These are phyloP conservation scores for Venturia canescens DNA, from an alignment of 1,140 invertebrate species.

Conservation along the genomic window DNA sequence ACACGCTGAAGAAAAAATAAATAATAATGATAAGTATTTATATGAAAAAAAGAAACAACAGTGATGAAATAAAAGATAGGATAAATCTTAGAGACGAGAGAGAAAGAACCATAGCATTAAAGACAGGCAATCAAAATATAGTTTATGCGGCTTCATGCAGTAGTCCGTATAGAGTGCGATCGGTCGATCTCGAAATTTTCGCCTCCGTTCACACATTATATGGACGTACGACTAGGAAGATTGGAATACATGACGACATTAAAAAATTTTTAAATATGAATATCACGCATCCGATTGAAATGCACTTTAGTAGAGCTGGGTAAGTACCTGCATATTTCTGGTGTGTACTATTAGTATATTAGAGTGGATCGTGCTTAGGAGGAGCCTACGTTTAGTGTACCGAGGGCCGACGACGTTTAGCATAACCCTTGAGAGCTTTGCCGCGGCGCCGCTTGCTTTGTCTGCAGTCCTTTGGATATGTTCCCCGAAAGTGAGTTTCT, in stretches of 20 bases:
- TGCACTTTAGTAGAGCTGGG: slow-evolving; percentile 70
- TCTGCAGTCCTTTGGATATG: neutral
- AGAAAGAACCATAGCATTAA: slow-evolving; percentile 59
- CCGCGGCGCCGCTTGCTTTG: neutral
- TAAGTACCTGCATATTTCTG: slow-evolving; percentile 75
- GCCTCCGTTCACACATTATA: slow-evolving; percentile 31
- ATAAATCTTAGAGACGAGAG: slow-evolving; percentile 25
- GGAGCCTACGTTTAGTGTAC: no score
- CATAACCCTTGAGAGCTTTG: neutral
- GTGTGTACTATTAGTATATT: no score
- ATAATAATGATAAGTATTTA: neutral
- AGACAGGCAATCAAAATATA: slow-evolving; percentile 70
- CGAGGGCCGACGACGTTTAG: slow-evolving; percentile 8
- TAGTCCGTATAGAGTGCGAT: slow-evolving; percentile 28
- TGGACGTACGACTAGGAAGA: neutral
- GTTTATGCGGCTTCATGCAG: slow-evolving; percentile 46
- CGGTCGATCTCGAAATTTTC: neutral
- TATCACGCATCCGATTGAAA: slow-evolving; percentile 70
- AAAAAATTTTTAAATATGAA: slow-evolving; percentile 58
- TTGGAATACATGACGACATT: neutral
- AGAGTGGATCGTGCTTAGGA: no score
- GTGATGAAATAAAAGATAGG: slow-evolving; percentile 40
- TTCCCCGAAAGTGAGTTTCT: slow-evolving; percentile 42
- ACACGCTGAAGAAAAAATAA: neutral
- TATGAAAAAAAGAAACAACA: slow-evolving; percentile 26